Evolutionary conservation across 2,113 vertebrate species (phyloP).

Genomic region (Cinclus cinclus): DNA sequence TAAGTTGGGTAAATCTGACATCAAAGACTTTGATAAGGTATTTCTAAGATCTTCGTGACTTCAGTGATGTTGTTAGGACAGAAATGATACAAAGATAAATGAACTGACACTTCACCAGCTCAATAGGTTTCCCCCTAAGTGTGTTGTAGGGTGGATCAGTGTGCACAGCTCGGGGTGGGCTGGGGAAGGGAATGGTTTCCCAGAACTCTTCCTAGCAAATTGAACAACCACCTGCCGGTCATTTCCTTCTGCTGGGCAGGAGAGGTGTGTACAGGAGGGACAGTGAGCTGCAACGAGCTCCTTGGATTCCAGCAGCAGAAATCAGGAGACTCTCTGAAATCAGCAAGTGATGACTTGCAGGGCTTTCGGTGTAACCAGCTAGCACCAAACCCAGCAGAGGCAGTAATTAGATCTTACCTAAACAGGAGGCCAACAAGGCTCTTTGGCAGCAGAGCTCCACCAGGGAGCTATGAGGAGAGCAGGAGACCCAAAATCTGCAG

Average conservation of each 20-base stretch:
- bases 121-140: not conserved
- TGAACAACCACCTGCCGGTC: not conserved
- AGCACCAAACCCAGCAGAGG: not conserved
- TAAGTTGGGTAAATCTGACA: conserved; percentile 44
- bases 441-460: not conserved
- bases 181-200: not conserved
- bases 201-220: not conserved
- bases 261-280: not conserved
- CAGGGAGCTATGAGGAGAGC: not conserved
- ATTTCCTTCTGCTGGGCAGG: not conserved
- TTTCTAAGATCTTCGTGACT: conserved; percentile 50
- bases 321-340: not conserved
- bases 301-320: not conserved
- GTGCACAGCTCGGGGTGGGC: not conserved
- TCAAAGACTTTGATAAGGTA: conserved; percentile 58
- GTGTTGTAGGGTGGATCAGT: not conserved
- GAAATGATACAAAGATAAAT: conserved; percentile 28
- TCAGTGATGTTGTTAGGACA: conserved; percentile 25
- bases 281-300: not conserved
- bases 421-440: not conserved
- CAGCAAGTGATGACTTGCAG: not conserved
- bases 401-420: not conserved
- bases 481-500: not conserved
- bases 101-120: conserved; percentile 1
- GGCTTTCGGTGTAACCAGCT: not conserved